phyloP scores from a whole-genome alignment of 2,888 invertebrate species.

The Ennomos fuscantarius region DNA sequence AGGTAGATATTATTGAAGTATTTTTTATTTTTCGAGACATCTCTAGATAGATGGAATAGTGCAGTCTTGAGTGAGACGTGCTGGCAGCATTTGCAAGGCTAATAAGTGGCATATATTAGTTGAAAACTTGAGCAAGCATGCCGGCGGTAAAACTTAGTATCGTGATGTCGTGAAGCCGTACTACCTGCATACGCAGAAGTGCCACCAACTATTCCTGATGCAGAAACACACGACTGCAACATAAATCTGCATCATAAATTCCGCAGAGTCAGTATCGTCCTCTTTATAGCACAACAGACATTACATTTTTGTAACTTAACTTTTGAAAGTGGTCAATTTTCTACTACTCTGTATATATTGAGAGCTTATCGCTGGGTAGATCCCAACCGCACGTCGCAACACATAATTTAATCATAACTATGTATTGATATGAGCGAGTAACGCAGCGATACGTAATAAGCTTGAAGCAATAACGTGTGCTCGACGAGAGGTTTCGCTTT shows the following conservation, averaged over 20 bases:
- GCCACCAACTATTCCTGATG: too few relatives aligned
- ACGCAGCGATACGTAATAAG: constrained; percentile 74
- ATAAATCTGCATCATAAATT: too few relatives aligned
- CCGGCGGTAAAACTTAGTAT: too few relatives aligned
- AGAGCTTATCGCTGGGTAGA: constrained; percentile 82
- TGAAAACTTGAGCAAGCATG: too few relatives aligned
- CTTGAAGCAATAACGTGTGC: constrained; percentile 81
- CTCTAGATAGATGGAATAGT: constrained; percentile 63
- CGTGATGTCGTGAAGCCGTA: too few relatives aligned
- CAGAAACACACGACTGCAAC: too few relatives aligned
- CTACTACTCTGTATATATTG: constrained; percentile 83
- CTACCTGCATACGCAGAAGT: too few relatives aligned
- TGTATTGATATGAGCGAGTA: constrained; percentile 65
- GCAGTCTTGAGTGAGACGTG: constrained; percentile 41
- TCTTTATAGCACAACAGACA: constrained; percentile 79
- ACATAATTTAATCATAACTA: constrained; percentile 66
- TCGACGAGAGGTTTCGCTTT: constrained; percentile 75
- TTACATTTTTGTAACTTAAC: constrained; percentile 79
- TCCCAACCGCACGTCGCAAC: constrained; percentile 78
- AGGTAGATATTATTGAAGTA: constrained; percentile 81
- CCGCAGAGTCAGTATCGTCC: constrained; percentile 74
- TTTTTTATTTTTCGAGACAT: constrained; percentile 79
- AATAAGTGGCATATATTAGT: constrained; percentile 37
- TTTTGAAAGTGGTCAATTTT: constrained; percentile 83
- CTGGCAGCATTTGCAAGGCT: constrained; percentile 42